Evolutionary conservation across 2,113 vertebrate genomes (phyloP).

Genomic region (Ammospiza nelsoni): DNA sequence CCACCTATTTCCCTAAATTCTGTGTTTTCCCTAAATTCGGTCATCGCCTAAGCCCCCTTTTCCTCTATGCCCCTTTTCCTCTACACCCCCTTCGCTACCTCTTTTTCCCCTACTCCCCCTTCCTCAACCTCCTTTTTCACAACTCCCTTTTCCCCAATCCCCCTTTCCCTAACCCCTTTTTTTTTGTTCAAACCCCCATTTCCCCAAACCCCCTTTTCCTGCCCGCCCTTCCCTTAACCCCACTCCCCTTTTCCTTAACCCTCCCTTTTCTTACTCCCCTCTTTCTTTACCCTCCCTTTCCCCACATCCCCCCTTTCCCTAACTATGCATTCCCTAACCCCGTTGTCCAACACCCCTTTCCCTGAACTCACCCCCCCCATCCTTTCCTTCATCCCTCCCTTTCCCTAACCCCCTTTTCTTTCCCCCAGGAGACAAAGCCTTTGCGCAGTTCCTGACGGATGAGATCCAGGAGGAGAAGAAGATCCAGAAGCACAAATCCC

Average conservation of each 20-base stretch:
- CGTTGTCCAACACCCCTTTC: not conserved
- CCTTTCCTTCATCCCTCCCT: not conserved
- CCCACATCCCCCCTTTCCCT: not conserved
- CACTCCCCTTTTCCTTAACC: not conserved
- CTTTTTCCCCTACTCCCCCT: not conserved
- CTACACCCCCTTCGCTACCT: no score
- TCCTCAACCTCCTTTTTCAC: not conserved
- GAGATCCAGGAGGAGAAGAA: constrained; percentile 95
- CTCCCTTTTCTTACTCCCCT: not conserved
- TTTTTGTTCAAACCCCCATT: not conserved
- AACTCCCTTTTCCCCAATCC: no score
- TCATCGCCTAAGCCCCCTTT: not conserved
- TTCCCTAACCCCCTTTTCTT: not conserved
- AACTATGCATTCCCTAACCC: not conserved
- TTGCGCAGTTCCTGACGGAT: constrained; percentile 87
- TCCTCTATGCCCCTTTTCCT: no score
- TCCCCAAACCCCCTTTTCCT: not conserved
- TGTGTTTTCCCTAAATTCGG: no score
- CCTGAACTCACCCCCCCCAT: no score
- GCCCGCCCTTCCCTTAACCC: not conserved
- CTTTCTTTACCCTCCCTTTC: not conserved
- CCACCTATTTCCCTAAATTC: not conserved
- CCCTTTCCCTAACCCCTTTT: not conserved
- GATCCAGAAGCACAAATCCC: constrained; percentile 87
- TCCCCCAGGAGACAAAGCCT: constrained; percentile 87